A percentile compares a stretch with the other conserved stretches of the same genome.
These are phyloP conservation scores for Pelobates cultripes DNA, from an alignment of 2,797 vertebrate species.

Conservation along the genomic window DNA sequence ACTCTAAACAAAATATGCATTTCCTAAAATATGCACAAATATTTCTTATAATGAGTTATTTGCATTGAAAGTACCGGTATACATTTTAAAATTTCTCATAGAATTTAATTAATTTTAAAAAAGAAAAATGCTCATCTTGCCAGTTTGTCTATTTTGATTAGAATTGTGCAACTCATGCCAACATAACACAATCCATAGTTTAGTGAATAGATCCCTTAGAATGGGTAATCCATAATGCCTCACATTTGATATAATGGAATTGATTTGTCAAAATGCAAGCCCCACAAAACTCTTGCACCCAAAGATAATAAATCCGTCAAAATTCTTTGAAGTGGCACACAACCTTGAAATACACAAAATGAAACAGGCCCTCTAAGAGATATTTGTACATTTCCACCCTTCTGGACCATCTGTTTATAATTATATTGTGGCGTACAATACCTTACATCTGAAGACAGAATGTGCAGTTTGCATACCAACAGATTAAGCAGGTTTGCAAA, in stretches of 20 bases:
- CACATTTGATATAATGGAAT: no score
- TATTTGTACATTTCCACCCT: constrained; percentile 32
- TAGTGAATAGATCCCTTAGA: not conserved
- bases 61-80: no score
- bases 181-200: no score
- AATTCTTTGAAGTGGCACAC: constrained; percentile 19
- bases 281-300: not conserved
- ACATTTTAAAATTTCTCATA: no score
- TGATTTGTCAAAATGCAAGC: not conserved
- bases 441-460: constrained; percentile 35
- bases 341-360: constrained; percentile 14
- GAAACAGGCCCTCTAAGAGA: not conserved
- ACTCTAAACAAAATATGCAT: no score
- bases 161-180: no score
- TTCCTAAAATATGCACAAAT: no score
- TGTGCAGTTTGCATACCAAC: constrained; percentile 13
- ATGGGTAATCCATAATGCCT: not conserved
- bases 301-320: constrained; percentile 21
- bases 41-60: no score
- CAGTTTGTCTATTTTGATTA: no score
- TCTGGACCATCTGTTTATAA: constrained; percentile 57
- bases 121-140: no score
- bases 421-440: constrained; percentile 56
- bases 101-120: no score
- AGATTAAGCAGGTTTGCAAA: no score